Evolutionary conservation across 2,888 invertebrate species (phyloP), one percentile per base, ranked within the genome.

Genomic region (Scaptodrosophila latifasciaeformis): DNA sequence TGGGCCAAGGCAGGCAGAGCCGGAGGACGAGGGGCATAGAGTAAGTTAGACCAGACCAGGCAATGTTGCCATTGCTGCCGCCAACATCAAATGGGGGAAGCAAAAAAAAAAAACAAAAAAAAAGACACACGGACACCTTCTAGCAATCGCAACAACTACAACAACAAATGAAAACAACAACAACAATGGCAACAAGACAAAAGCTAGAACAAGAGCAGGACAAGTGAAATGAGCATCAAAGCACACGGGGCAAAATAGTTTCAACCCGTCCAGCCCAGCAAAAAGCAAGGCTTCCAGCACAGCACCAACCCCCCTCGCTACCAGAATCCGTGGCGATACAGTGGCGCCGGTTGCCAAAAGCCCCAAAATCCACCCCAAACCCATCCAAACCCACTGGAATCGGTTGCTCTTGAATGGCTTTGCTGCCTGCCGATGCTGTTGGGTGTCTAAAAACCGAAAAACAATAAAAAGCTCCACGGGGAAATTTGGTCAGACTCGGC

Each of bases 161-260:
- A 54, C n/a, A n/a, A 35, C n/a, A 29, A 42, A 5, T 24, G 27
- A 59, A 65, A 61, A 53, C 49, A 61, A 56, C 46, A 63, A 15
- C 30, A 35, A 55, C 49, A 59, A 15, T 29, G 40, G 35, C 43
- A 30, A 54, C n/a, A n/a, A 35, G 45, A 45, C 42, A 60, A 65
- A 61, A 54, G 59, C 49, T 51, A 56, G 52, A 57, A 56, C 24
- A 47, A 48, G 60, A 51, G 54, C 39, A 57, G 49, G 54, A 64
- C 64, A 76, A 81, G 70, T 79, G 54, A 81, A 72, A 67, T 75
- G 70, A 75, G 75, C 77, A 71, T 67, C 77, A 67, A 72, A 78
- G 72, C 74, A 65, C 67, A 75, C 62, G 67, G 74, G 67, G 44
- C 60, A 54, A 61, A 66, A 77, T 77, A 77, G 77, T 74, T 72